These are phyloP conservation scores for Anthophora plumipes DNA, from an alignment of 2,888 invertebrate species.

Conservation along the genomic window DNA sequence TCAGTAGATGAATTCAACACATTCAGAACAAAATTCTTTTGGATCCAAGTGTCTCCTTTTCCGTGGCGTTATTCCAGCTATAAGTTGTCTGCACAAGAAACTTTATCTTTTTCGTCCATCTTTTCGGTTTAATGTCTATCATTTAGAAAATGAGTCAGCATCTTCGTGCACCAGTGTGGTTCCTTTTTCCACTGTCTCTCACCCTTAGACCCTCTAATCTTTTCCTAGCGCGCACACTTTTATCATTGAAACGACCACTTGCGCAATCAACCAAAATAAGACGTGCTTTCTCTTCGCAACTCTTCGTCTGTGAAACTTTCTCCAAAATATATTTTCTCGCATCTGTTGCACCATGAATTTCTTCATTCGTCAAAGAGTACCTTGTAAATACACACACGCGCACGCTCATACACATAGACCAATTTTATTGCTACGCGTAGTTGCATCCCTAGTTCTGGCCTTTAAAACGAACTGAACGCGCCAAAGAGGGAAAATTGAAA, in stretches of 20 bases:
- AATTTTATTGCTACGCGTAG: background rate
- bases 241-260: conserved; percentile 27
- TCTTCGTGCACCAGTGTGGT: background rate
- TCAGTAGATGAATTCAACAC: background rate
- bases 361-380: too few relatives aligned
- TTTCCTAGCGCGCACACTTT: conserved; percentile 6
- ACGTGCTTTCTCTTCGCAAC: background rate
- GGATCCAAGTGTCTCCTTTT: conserved; percentile 4
- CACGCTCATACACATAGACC: too few relatives aligned
- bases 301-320: background rate
- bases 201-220: conserved; percentile 13
- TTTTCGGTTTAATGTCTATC: conserved; percentile 36
- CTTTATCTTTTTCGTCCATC: conserved; percentile 23
- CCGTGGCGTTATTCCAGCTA: conserved; percentile 7
- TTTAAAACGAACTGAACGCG: background rate
- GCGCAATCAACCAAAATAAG: background rate
- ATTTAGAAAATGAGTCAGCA: conserved; percentile 36
- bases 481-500: conserved; percentile 17
- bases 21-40: conserved; percentile 5
- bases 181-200: background rate
- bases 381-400: too few relatives aligned
- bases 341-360: too few relatives aligned
- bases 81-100: conserved; percentile 8
- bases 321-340: background rate
- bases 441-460: background rate